These are phyloP conservation scores for Ruditapes philippinarum DNA, from an alignment of 1,140 invertebrate genomes.

Conservation along the genomic window DNA sequence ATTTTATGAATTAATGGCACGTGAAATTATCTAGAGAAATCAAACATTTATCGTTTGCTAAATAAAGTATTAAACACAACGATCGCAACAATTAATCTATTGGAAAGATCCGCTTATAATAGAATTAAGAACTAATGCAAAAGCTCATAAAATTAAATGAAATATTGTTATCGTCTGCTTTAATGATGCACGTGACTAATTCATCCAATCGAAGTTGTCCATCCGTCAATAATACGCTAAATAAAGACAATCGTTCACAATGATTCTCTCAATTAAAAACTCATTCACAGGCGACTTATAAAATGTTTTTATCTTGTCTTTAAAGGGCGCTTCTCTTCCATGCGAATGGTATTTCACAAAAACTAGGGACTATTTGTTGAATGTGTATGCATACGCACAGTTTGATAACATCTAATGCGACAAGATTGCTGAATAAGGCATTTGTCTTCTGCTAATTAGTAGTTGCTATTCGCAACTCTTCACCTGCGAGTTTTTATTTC, in stretches of 20 bases:
- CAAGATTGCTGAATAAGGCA: constrained; percentile 31
- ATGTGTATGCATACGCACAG: not conserved
- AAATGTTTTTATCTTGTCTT: constrained; percentile 36
- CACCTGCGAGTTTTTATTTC: not conserved
- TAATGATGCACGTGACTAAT: not conserved
- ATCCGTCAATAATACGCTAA: constrained; percentile 1
- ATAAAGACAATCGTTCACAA: not conserved
- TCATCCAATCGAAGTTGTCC: not conserved
- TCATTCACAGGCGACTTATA: not conserved
- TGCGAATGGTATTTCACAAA: not conserved
- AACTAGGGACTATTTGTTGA: not conserved
- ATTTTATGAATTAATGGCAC: constrained; percentile 19
- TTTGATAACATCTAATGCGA: not conserved
- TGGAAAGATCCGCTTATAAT: not conserved
- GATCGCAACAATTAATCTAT: not conserved
- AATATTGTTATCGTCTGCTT: constrained; percentile 27
- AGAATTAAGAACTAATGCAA: not conserved
- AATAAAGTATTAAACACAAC: not conserved
- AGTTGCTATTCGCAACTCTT: not conserved
- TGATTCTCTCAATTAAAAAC: constrained; percentile 30
- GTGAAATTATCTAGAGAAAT: constrained; percentile 29
- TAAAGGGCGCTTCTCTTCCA: not conserved
- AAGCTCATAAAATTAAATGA: constrained; percentile 23
- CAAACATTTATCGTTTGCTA: constrained; percentile 14
- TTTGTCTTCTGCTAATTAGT: constrained; percentile 33